These are phyloP conservation scores for Aradus depressus DNA, from an alignment of 2,888 invertebrate genomes.

Conservation along the genomic window DNA sequence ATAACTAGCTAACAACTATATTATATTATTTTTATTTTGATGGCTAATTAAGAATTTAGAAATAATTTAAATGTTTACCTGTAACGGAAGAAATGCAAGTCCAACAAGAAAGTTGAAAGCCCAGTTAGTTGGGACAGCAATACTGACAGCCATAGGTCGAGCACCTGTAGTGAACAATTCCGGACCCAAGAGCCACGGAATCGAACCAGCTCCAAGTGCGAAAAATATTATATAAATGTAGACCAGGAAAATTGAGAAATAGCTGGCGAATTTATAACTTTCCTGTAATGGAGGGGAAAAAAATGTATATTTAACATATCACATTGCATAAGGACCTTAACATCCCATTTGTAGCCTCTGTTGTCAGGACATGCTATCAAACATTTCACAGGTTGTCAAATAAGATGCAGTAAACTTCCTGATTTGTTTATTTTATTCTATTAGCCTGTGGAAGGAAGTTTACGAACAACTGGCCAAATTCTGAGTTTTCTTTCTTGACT, in stretches of 20 bases:
- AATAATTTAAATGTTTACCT: constrained; percentile 45
- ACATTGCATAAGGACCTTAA: no score
- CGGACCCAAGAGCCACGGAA: constrained; percentile 86
- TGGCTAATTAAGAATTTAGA: no score
- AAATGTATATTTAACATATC: not conserved
- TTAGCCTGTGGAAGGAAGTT: no score
- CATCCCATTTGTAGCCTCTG: no score
- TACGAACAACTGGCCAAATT: no score
- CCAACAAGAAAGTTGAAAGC: constrained; percentile 72
- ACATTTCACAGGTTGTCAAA: no score
- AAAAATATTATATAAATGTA: constrained; percentile 76
- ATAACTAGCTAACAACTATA: no score
- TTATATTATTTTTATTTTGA: no score
- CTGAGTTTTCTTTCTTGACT: no score
- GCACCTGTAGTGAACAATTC: constrained; percentile 77
- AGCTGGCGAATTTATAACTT: constrained; percentile 46
- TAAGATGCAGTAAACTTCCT: no score
- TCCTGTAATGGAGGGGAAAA: constrained; percentile 35
- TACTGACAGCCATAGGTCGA: constrained; percentile 71
- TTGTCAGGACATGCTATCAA: no score
- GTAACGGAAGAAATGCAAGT: constrained; percentile 59
- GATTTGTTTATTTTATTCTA: no score
- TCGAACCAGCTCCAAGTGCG: constrained; percentile 83
- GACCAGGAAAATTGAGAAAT: constrained; percentile 61
- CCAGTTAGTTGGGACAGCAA: constrained; percentile 81